phyloP scores from a whole-genome alignment of 2,888 invertebrate species.

The Ashinkailepas kermadecensis region DNA sequence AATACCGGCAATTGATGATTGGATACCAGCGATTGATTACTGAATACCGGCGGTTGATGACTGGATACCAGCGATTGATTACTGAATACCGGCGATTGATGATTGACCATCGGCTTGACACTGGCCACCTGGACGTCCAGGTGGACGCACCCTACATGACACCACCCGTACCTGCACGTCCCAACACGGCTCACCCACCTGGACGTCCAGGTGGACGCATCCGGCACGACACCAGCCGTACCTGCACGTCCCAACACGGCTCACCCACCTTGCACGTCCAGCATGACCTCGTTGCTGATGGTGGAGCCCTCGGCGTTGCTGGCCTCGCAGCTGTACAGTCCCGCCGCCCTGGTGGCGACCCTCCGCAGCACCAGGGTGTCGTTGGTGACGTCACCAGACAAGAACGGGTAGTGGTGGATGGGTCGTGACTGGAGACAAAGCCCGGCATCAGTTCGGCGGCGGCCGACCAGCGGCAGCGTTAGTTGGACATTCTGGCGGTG shows the following conservation, averaged over 20 bases:
- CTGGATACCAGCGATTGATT: no score
- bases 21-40: no score
- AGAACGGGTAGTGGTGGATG: background rate
- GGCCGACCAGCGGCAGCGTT: slow-evolving; percentile 25
- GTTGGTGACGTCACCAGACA: slow-evolving; percentile 33
- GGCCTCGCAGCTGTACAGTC: slow-evolving; percentile 36
- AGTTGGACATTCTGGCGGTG: no score
- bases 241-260: background rate
- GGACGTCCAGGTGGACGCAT: no score
- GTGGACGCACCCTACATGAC: no score
- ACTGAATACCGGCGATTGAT: no score
- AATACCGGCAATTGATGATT: no score
- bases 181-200: background rate
- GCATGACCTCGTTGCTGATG: slow-evolving; percentile 30
- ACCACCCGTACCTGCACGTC: no score
- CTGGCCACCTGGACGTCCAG: no score
- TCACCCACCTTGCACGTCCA: background rate
- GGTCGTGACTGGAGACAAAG: background rate
- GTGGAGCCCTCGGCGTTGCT: slow-evolving; percentile 36
- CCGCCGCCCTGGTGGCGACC: slow-evolving; percentile 35
- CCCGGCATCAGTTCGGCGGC: background rate
- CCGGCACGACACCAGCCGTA: no score
- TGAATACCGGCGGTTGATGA: no score
- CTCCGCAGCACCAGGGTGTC: slow-evolving; percentile 37
- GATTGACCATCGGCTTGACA: no score